phyloP scores from a whole-genome alignment of 2,113 vertebrate species.

The Crotalus tigris region DNA sequence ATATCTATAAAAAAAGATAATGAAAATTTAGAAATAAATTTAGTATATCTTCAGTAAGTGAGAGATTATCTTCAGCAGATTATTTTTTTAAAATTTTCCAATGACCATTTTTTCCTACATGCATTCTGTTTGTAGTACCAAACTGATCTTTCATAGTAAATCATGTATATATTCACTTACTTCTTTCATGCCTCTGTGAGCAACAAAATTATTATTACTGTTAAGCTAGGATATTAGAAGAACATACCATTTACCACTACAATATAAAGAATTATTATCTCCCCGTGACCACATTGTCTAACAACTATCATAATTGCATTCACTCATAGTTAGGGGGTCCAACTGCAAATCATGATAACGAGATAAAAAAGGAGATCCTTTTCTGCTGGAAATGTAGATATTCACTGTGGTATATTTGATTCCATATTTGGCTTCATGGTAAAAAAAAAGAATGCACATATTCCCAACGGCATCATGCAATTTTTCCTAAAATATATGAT shows the following conservation, averaged over 20 bases:
- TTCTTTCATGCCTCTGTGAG: neutral
- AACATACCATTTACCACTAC: neutral
- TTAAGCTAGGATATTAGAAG: neutral
- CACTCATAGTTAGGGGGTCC: neutral
- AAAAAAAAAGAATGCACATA: neutral
- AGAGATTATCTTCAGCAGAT: neutral
- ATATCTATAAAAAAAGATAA: neutral
- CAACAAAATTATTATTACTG: constrained; percentile 2
- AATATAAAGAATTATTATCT: neutral
- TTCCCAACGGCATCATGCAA: neutral
- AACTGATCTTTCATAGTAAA: neutral
- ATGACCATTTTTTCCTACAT: neutral
- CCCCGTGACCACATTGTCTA: neutral
- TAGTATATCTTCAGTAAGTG: neutral
- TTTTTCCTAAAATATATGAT: neutral
- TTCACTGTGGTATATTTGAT: neutral
- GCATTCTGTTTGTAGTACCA: neutral
- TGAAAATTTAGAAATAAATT: neutral
- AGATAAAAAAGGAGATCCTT: neutral
- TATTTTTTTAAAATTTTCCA: neutral
- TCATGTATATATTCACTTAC: neutral
- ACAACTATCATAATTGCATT: neutral
- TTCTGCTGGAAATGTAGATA: neutral
- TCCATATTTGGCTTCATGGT: neutral
- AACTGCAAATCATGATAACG: neutral